phyloP scores from a whole-genome alignment of 2,888 invertebrate species.

The Xestia ashworthii region DNA sequence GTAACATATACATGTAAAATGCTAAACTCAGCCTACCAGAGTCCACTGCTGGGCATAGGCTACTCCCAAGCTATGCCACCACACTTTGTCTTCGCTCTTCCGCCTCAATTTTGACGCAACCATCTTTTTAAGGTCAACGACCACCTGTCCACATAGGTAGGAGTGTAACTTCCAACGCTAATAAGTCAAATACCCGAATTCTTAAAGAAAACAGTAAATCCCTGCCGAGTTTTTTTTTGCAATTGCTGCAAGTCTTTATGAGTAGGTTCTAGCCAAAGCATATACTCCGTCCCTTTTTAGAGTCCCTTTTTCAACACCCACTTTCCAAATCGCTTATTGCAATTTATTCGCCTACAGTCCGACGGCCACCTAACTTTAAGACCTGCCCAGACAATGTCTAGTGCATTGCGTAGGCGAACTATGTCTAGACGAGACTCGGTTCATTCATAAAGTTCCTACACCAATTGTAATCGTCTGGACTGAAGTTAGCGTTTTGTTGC shows the following conservation, averaged over 20 bases:
- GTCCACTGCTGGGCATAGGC: background rate
- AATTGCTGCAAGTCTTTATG: background rate
- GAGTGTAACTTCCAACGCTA: background rate
- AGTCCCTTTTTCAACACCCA: slow-evolving; percentile 10
- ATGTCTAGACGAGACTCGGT: slow-evolving; percentile 44
- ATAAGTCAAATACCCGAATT: background rate
- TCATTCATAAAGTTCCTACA: slow-evolving; percentile 34
- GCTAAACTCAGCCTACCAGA: no score
- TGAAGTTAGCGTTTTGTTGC: slow-evolving; percentile 34
- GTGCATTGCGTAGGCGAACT: slow-evolving; percentile 54
- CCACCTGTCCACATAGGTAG: background rate
- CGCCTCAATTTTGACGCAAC: background rate
- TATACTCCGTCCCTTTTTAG: background rate
- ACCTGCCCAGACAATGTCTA: slow-evolving; percentile 39
- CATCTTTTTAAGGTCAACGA: background rate
- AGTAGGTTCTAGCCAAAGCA: background rate
- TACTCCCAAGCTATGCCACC: background rate
- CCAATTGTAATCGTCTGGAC: slow-evolving; percentile 38
- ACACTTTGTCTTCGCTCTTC: background rate
- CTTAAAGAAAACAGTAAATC: background rate
- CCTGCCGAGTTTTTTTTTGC: background rate
- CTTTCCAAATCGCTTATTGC: background rate
- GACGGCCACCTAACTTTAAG: slow-evolving; percentile 32
- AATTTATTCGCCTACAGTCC: slow-evolving; percentile 17
- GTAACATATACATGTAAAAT: no score